Evolutionary conservation across 1,140 invertebrate genomes (phyloP).

Genomic region (Subanguina moxae): DNA sequence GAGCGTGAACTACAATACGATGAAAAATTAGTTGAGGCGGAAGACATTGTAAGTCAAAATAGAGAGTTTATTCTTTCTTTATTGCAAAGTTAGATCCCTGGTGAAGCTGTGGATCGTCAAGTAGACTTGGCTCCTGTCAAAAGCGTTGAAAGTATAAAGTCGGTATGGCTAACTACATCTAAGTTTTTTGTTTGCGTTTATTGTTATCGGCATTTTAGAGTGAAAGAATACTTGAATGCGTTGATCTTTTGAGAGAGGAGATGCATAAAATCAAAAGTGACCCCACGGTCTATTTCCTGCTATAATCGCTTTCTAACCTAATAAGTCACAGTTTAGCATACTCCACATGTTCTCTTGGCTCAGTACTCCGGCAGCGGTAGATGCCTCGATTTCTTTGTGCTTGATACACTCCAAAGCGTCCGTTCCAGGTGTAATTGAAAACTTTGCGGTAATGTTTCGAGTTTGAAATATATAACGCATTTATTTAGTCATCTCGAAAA

Average conservation of each 20-base stretch:
- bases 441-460: no score
- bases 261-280: conserved; percentile 24
- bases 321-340: no score
- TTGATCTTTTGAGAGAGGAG: conserved; percentile 53
- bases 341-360: conserved; percentile 71
- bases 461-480: background rate
- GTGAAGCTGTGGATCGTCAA: conserved; percentile 60
- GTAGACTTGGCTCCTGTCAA: conserved; percentile 36
- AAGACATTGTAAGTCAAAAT: conserved; percentile 66
- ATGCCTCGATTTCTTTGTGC: conserved; percentile 69
- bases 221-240: conserved; percentile 54
- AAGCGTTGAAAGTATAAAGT: conserved; percentile 66
- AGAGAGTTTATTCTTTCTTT: conserved; percentile 62
- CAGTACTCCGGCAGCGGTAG: conserved; percentile 65
- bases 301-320: no score
- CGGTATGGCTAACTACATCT: no score
- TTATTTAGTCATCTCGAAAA: conserved; percentile 74
- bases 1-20: conserved; percentile 55
- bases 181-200: no score
- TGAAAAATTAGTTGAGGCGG: conserved; percentile 61
- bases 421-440: conserved; percentile 7
- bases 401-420: conserved; percentile 60
- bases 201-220: no score
- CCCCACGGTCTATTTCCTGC: conserved; percentile 24
- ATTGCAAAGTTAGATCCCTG: conserved; percentile 34